phyloP scores from a whole-genome alignment of 2,797 vertebrate genomes.

The Linurgus olivaceus region DNA sequence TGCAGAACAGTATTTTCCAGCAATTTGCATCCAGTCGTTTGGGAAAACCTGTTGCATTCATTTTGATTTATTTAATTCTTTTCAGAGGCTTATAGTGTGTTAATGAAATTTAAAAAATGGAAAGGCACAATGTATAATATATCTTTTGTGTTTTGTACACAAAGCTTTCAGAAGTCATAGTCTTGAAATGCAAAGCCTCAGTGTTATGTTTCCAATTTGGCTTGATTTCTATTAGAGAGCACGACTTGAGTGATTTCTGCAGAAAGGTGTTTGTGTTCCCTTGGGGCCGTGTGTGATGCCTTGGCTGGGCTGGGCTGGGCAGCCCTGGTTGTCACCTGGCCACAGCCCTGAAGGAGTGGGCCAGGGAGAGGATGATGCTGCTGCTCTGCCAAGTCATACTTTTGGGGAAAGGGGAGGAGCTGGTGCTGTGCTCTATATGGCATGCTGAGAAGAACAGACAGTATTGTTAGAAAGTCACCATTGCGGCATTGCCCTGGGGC shows the following conservation, averaged over 20 bases:
- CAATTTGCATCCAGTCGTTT: not conserved
- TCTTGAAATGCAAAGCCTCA: not conserved
- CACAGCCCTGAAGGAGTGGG: rapidly evolving
- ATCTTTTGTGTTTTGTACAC: not conserved
- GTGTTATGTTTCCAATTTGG: rapidly evolving
- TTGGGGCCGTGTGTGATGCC: rapidly evolving
- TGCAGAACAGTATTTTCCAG: not conserved
- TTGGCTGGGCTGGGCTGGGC: not conserved
- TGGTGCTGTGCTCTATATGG: not conserved
- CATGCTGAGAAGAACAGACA: not conserved
- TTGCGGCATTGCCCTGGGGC: rapidly evolving
- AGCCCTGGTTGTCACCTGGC: not conserved
- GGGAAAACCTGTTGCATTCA: not conserved
- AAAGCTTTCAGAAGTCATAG: not conserved
- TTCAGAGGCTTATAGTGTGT: not conserved
- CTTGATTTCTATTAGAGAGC: not conserved
- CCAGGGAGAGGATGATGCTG: rapidly evolving
- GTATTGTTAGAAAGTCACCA: not conserved
- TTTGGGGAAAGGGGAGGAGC: rapidly evolving
- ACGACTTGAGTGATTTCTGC: not conserved
- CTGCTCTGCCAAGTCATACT: not conserved
- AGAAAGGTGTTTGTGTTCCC: not conserved
- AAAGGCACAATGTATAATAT: not conserved
- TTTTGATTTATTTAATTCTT: not conserved
- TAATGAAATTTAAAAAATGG: not conserved